Conservation (phyloP, 2,888 invertebrate genomes). For the Pristionchus fissidentatus region DNA sequence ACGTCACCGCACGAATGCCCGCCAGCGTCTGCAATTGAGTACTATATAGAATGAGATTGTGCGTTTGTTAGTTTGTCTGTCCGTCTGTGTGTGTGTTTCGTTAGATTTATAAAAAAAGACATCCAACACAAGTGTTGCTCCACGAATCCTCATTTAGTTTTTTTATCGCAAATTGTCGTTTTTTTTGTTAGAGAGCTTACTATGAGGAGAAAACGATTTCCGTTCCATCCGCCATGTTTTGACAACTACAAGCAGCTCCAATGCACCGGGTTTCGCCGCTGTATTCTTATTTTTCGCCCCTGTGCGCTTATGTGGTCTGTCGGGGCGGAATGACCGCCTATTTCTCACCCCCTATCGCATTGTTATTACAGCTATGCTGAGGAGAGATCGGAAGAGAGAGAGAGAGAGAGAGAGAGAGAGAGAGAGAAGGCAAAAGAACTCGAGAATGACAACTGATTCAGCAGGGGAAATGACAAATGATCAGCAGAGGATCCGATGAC, state of each 20-base stretch:
- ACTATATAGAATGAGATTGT: not conserved
- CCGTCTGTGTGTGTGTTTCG: too few species aligned
- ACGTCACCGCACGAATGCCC: conserved; percentile 77
- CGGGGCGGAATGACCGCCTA: not conserved
- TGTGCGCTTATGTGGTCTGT: not conserved
- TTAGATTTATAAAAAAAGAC: too few species aligned
- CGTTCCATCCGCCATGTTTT: too few species aligned
- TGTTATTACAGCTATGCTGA: conserved; percentile 33
- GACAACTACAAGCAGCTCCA: not conserved
- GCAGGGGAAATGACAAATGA: conserved; percentile 24
- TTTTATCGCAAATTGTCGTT: too few species aligned
- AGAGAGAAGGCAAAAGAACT: not conserved
- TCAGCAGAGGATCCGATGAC: not conserved
- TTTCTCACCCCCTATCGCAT: not conserved
- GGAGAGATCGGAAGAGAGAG: not conserved
- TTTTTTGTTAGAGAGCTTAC: too few species aligned
- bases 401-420: not conserved
- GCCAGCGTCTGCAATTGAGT: conserved; percentile 76
- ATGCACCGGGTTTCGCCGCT: not conserved
- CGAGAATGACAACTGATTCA: conserved; percentile 7
- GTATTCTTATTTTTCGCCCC: not conserved
- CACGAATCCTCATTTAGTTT: too few species aligned
- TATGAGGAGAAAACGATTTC: too few species aligned
- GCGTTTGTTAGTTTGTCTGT: not conserved
- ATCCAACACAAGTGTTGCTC: too few species aligned